Evolutionary conservation across 2,888 invertebrate genomes (phyloP), one percentile per base, ranked within the genome.

Genomic region (Eupithecia centaureata): DNA sequence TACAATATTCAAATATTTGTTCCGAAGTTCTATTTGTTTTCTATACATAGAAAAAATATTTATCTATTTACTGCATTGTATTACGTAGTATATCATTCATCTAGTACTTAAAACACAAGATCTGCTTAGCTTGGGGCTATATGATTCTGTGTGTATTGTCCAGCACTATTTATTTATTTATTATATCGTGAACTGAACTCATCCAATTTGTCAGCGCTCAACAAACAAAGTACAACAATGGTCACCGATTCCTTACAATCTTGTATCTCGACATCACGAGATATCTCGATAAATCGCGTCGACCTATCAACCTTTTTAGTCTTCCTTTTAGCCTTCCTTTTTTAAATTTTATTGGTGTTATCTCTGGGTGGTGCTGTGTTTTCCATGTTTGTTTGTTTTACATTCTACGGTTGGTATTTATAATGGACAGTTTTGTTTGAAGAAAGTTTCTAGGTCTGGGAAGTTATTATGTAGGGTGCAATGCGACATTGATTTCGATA

Each of bases 291-390:
- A 91, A 91, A 91, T 89, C 87, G 83, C 80, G 86, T 82, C 83
- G 81, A 81, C 81, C 87, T 85, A 90, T 90, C 87, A 87, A 86
- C 81, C 82, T 76, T 57, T 57, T 33, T 57, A 84, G 83, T 87
- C 89, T 88, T 89, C 42, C 65, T 57, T 57, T 33, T 57, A 84
- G 83, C 87, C 89, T 88, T 89, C 42, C 65, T 64, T 47, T 63
- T 66, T 63, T 60, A 7, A 87, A 87, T 90, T 89, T 90, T 90
- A 90, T 91, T 88, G 85, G 78, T 88, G 87, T 87, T 87, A 87
- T 85, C 87, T 87, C 86, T 91, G 91, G 90, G 92, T 91, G 91
- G 91, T 81, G 89, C 87, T 84, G 82, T 86, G 86, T 88, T 85
- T 84, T 84, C 76, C 68, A 78, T 78, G 77, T 65, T 81, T 80